These are phyloP conservation scores for Agelastica alni DNA, from an alignment of 2,888 invertebrate genomes.

Conservation along the genomic window DNA sequence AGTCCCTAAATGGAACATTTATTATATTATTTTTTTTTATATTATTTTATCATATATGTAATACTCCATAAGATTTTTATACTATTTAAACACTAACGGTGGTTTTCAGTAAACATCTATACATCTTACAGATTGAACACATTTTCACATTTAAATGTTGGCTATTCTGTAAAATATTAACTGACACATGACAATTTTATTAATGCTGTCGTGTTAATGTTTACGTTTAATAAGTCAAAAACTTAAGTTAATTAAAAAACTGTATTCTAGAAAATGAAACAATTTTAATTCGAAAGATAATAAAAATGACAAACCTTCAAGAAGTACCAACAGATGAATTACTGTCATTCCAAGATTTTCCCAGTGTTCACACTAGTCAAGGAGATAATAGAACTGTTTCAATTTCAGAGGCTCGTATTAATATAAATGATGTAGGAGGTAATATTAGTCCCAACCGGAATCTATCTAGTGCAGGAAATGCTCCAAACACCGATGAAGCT, in stretches of 20 bases:
- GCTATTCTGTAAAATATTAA: not conserved
- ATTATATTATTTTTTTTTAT: too few relatives aligned
- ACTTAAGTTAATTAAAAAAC: not conserved
- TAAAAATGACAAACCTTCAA: conserved; percentile 51
- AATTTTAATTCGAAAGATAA: not conserved
- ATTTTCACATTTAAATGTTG: too few relatives aligned
- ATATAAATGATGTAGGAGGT: conserved; percentile 26
- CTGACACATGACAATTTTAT: not conserved
- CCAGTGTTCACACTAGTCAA: conserved; percentile 58
- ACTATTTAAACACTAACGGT: too few relatives aligned
- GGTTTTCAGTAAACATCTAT: too few relatives aligned
- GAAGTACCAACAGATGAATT: conserved; percentile 64
- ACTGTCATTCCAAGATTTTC: conserved; percentile 75
- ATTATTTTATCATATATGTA: too few relatives aligned
- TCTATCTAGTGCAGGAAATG: conserved; percentile 23
- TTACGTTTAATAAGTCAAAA: not conserved
- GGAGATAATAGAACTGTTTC: conserved; percentile 37
- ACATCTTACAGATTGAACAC: too few relatives aligned
- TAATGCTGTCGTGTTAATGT: conserved; percentile 4
- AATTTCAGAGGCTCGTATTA: conserved; percentile 36
- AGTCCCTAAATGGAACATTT: too few relatives aligned
- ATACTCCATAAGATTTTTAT: too few relatives aligned
- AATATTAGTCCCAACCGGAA: conserved; percentile 22
- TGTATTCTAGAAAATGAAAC: not conserved
- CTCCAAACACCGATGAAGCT: conserved; percentile 15